Base-by-base conservation (phyloP, 2,888 invertebrate genomes). In the Geotrupes spiniger region DNA sequence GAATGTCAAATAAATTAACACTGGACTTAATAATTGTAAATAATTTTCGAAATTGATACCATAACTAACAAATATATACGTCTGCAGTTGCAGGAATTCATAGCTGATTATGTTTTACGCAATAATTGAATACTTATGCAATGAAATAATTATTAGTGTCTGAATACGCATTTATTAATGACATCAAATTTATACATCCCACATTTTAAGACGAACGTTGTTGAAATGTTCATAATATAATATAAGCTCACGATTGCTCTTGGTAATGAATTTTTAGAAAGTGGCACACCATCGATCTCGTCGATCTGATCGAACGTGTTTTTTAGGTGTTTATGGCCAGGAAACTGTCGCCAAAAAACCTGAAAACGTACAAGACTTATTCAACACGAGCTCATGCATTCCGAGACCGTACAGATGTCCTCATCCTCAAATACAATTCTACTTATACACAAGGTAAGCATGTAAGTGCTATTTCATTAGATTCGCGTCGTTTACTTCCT, bases 381-480 rank as follows among this genome's bases (percentile, higher is more conserved):
- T 85, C 66, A 87, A 89, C 64, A 90, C 87, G 2, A 81, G 83
- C 2, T 91, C 91, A 3, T 91, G 91, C 64, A 83, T 91, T 44
- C 85, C 83, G 46, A 87, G 85, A 36, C 91, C 91, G 0, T 89
- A 81, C 66, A 78, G 78, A 43, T 92, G 91, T 71, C 91, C 91
- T 8, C 90, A 92, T 72, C 87, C 85, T 0, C 83, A 84, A 66
- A 91, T 92, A 69, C 82, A 89, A 63, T 90, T 88, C 70, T 91
- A 80, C 72, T 72, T 92, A 5, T 91, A 89, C 62, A 92, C 91
- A 1, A 84, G 86, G 87, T 85, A 74, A 63, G 14, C 37, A 15
- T 1, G 11, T 21, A 10, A 37, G 3, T 31, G 8, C 4, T 31
- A 4, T 31, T 31, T 31, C 2, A 27, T 27, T 33, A 11, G 11